These are phyloP conservation scores for Drosophila equinoxialis DNA, from an alignment of 1,140 invertebrate genomes.

Conservation along the genomic window DNA sequence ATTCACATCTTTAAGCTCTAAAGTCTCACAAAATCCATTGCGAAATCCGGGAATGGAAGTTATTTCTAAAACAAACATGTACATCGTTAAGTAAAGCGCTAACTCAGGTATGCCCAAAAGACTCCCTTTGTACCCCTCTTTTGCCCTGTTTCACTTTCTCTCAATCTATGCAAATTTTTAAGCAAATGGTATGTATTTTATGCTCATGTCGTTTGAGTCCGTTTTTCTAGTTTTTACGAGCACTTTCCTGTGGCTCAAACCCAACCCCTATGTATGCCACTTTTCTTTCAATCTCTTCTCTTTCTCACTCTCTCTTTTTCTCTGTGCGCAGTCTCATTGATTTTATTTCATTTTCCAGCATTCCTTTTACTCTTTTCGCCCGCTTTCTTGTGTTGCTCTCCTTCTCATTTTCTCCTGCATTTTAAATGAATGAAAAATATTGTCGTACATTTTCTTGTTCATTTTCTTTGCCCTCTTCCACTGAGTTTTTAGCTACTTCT, in stretches of 20 bases:
- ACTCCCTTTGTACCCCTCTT: no score
- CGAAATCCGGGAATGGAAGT: slow-evolving; percentile 41
- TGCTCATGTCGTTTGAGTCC: slow-evolving; percentile 1
- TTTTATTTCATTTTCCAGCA: slow-evolving; percentile 10
- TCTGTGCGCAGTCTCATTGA: slow-evolving; percentile 10
- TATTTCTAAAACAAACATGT: slow-evolving; percentile 73
- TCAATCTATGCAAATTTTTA: slow-evolving; percentile 22
- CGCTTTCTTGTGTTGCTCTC: slow-evolving; percentile 5
- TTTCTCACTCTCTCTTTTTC: not conserved
- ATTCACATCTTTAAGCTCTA: not conserved
- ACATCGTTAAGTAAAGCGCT: slow-evolving; percentile 40
- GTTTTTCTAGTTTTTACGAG: slow-evolving; percentile 62
- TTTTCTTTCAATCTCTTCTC: not conserved
- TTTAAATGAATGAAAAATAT: slow-evolving; percentile 81
- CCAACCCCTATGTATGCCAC: slow-evolving; percentile 45
- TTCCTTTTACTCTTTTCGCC: slow-evolving; percentile 1
- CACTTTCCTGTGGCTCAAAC: slow-evolving; percentile 69
- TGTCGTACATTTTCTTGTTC: slow-evolving; percentile 70
- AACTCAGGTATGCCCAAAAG: slow-evolving; percentile 23
- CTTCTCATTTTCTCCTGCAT: slow-evolving; percentile 35
- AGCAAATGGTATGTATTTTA: slow-evolving; percentile 58
- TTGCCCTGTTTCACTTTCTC: not conserved
- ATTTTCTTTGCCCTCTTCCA: slow-evolving; percentile 37
- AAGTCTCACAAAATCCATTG: slow-evolving; percentile 3
- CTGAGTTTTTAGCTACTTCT: not conserved